phyloP scores from a whole-genome alignment of 2,797 vertebrate species.

The Diceros bicornis region DNA sequence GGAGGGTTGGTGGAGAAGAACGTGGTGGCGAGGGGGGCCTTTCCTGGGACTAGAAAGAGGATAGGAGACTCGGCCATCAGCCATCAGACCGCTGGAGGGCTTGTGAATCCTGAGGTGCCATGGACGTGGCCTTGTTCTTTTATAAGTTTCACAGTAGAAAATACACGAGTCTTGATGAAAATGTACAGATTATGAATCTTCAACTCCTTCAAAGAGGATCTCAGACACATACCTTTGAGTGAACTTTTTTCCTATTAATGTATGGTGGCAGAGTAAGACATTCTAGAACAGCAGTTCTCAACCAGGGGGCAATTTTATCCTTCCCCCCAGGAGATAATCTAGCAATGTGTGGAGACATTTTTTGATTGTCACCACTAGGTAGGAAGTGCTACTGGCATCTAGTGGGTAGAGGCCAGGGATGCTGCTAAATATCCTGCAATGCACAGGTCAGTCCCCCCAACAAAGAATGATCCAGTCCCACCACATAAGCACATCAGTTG shows the following conservation, averaged over 20 bases:
- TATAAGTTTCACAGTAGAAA: neutral
- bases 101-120: neutral
- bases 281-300: conserved; percentile 68
- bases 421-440: neutral
- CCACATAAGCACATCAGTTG: neutral
- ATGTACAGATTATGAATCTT: neutral
- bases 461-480: neutral
- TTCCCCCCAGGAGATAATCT: too few relatives aligned
- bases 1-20: neutral
- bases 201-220: conserved; percentile 70
- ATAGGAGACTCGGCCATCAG: neutral
- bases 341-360: neutral
- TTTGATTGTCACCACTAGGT: neutral
- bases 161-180: neutral
- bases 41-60: neutral
- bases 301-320: neutral
- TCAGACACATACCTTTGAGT: conserved; percentile 88
- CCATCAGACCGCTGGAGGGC: neutral
- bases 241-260: conserved; percentile 92
- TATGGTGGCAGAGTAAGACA: conserved; percentile 77
- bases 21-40: neutral
- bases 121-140: neutral
- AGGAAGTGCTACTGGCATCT: neutral
- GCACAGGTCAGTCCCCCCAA: neutral
- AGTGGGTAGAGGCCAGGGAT: neutral